Conservation (phyloP, 2,797 vertebrate species). For the Necrosyrtes monachus region DNA sequence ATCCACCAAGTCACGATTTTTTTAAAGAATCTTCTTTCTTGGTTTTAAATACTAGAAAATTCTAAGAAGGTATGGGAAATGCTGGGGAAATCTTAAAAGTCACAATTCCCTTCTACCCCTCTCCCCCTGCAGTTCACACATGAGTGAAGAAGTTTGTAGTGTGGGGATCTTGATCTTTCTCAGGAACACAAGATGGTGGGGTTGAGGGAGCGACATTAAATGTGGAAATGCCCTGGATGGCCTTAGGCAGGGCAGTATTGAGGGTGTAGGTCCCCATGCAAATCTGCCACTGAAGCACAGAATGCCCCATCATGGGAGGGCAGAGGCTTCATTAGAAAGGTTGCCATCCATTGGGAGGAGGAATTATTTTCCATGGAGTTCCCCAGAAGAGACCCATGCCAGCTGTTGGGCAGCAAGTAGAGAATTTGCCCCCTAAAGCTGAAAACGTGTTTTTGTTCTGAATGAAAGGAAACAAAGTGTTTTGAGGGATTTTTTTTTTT, state of each 20-base stretch:
- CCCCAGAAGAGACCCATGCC: not conserved
- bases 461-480: not conserved
- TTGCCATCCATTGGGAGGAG: not conserved
- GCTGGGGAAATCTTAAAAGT: not conserved
- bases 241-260: not conserved
- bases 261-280: not conserved
- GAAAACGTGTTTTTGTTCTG: not conserved
- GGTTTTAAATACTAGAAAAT: not conserved
- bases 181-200: not conserved
- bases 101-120: not conserved
- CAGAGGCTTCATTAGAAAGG: not conserved
- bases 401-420: not conserved
- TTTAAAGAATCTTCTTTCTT: not conserved
- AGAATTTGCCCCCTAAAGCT: not conserved
- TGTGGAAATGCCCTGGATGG: not conserved
- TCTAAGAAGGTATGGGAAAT: not conserved
- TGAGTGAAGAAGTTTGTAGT: not conserved
- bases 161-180: not conserved
- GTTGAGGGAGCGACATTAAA: not conserved
- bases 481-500: not conserved
- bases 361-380: not conserved
- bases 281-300: not conserved
- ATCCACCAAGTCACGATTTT: not conserved
- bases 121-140: not conserved
- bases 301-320: rapidly evolving